Evolutionary conservation across 2,113 vertebrate genomes (phyloP).

Genomic region (Clarias magur): DNA sequence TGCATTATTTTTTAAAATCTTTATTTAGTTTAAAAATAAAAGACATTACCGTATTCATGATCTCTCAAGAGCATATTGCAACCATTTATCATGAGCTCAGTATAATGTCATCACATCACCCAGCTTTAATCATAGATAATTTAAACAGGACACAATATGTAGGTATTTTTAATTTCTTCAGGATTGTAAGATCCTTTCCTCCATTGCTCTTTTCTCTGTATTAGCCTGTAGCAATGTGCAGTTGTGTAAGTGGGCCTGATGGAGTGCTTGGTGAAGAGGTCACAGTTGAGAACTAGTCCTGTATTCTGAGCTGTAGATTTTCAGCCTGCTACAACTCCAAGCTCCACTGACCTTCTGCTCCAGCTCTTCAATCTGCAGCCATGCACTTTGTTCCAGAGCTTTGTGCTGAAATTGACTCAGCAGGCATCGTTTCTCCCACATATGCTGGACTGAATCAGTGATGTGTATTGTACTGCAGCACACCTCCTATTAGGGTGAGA

Average conservation of each 20-base stretch:
- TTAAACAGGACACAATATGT: background rate
- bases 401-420: slow-evolving; percentile 17
- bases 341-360: background rate
- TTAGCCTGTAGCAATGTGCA: background rate
- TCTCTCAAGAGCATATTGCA: background rate
- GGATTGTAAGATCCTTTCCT: background rate
- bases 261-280: background rate
- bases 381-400: slow-evolving; percentile 8
- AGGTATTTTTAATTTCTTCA: background rate
- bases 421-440: slow-evolving; percentile 23
- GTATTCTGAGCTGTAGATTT: background rate
- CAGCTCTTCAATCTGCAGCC: background rate
- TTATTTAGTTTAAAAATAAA: too few relatives aligned
- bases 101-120: background rate
- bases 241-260: background rate
- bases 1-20: background rate
- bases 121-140: background rate
- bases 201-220: background rate
- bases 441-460: background rate
- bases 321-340: background rate
- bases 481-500: background rate
- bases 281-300: background rate
- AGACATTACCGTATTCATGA: background rate
- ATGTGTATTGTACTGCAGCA: slow-evolving; percentile 1
- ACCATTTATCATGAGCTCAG: background rate